phyloP scores from a whole-genome alignment of 30 jellyfish, hydroid and myxozoan species.

The Rhopilema esculentum region DNA sequence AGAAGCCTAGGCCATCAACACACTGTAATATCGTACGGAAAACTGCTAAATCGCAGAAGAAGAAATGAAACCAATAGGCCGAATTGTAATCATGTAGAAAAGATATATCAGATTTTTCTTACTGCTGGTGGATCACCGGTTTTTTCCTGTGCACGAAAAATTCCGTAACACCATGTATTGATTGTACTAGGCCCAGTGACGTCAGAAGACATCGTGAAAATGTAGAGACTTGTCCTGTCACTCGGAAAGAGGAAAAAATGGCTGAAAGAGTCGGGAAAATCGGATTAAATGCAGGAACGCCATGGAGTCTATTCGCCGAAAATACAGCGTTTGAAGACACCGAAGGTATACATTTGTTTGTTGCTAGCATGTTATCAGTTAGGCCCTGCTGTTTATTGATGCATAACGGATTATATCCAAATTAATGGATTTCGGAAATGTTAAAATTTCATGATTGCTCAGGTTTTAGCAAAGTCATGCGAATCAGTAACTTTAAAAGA shows the following conservation, averaged over 20 bases:
- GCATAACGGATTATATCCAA: constrained; percentile 37
- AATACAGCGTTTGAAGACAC: constrained; percentile 94
- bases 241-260: constrained; percentile 49
- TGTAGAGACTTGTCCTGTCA: constrained; percentile 20
- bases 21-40: background rate
- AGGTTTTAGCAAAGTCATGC: background rate
- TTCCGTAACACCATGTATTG: constrained; percentile 45
- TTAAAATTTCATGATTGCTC: background rate
- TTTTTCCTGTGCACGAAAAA: constrained; percentile 1
- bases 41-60: background rate
- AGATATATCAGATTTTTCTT: background rate
- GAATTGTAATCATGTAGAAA: background rate
- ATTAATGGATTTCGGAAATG: background rate
- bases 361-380: constrained; percentile 16
- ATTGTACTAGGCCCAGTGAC: constrained; percentile 64
- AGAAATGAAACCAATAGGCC: background rate
- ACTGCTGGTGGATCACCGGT: constrained; percentile 1
- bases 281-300: constrained; percentile 91
- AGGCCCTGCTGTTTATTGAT: constrained; percentile 52
- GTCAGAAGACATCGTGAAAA: constrained; percentile 63
- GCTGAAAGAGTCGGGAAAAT: constrained; percentile 83
- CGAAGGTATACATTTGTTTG: constrained; percentile 58
- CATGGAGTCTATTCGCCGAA: constrained; percentile 94
- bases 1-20: constrained; percentile 43
- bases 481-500: background rate